Percentiles rank a stretch among this genome's conserved stretches.
Evolutionary conservation across 2,113 vertebrate genomes (phyloP).

Genomic region (Typhlomys cinereus): DNA sequence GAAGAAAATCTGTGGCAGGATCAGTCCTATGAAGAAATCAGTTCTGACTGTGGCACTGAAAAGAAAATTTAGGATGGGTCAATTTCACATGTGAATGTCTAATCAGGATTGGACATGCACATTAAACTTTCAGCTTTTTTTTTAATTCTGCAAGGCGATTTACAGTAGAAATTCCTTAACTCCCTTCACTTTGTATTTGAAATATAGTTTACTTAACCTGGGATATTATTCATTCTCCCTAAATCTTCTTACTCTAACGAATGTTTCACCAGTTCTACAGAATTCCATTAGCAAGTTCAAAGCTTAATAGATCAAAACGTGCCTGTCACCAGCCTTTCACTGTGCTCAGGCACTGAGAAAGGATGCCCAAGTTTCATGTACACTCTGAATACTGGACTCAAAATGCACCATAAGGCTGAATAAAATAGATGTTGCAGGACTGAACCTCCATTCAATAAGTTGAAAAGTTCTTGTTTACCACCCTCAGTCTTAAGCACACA

Average conservation of each 20-base stretch:
- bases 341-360: slow-evolving; percentile 49
- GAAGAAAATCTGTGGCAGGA: not conserved
- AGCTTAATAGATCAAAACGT: slow-evolving; percentile 4
- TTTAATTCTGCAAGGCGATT: slow-evolving; percentile 34
- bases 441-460: slow-evolving; percentile 58
- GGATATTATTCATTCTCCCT: not conserved
- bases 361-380: not conserved
- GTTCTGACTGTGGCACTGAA: not conserved
- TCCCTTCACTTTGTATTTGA: slow-evolving; percentile 10
- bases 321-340: not conserved
- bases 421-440: slow-evolving; percentile 57
- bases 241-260: slow-evolving; percentile 35
- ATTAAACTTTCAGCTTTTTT: slow-evolving; percentile 5
- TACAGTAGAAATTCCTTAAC: slow-evolving; percentile 15
- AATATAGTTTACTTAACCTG: slow-evolving; percentile 38
- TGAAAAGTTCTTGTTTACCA: slow-evolving; percentile 68
- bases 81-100: not conserved
- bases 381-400: slow-evolving; percentile 59
- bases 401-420: slow-evolving; percentile 33
- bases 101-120: not conserved
- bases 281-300: not conserved
- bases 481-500: slow-evolving; percentile 36
- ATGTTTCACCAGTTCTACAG: slow-evolving; percentile 19
- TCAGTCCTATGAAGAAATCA: not conserved
- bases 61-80: not conserved